Conservation (phyloP, 2,113 vertebrate species). For the Dipodomys stephensi region DNA sequence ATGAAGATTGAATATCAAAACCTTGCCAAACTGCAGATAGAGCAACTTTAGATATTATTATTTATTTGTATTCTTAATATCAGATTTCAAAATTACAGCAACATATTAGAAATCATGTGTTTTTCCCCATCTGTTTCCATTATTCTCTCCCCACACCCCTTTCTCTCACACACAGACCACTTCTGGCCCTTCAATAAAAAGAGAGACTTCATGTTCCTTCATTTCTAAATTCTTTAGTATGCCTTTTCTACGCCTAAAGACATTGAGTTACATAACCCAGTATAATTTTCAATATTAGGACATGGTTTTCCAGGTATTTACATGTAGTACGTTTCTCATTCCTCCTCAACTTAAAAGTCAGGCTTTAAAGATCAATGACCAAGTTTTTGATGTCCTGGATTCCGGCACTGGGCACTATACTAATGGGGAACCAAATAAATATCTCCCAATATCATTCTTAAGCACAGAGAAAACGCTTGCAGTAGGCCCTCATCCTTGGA, state of each 20-base stretch:
- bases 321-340: conserved; percentile 14
- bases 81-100: not conserved
- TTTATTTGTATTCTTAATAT: conserved; percentile 21
- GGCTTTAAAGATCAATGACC: not conserved
- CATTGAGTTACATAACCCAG: not conserved
- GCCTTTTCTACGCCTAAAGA: not conserved
- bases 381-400: not conserved
- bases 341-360: not conserved
- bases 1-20: not conserved
- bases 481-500: not conserved
- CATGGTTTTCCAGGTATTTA: not conserved
- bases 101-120: not conserved
- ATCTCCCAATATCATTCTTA: not conserved
- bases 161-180: not conserved
- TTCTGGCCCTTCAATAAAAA: not conserved
- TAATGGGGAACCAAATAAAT: not conserved
- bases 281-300: not conserved
- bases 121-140: not conserved
- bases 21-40: not conserved
- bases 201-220: not conserved
- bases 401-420: not conserved
- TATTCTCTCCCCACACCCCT: not conserved
- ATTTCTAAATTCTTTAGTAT: not conserved
- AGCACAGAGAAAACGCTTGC: not conserved
- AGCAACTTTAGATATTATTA: not conserved